Base-by-base conservation (phyloP, 1,140 invertebrate species). In the Drosophila parabipectinata region DNA sequence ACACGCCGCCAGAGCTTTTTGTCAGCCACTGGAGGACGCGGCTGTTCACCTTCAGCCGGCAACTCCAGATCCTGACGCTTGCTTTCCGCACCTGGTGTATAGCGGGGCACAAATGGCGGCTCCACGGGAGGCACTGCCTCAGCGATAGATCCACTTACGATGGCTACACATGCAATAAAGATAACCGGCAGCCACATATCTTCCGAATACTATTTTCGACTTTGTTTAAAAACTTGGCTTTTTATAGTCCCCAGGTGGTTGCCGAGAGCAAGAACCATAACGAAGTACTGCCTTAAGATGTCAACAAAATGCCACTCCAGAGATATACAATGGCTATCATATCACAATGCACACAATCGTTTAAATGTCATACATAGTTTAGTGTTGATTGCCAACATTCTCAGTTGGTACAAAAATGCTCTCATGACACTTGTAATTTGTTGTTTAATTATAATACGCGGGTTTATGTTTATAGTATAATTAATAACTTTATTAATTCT, bases 1-100 rank as follows among this genome's bases (percentile, higher is more conserved):
- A 77, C 45, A 2, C 83, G 79, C 26, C 79, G 76, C 83, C 83
- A 89, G 28, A 79, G 79, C 1, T 79, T 77, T 37, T 75, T 56
- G 10, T 67, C 12, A 28, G 34, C 15, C 5, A 39, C 37, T 4
- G 12, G 10, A 3, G 39, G 52, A 18, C 59, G 56, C 28, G 50
- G 47, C 24, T 30, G 5, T 37, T 60, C 37, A 1, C 12, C 48
- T 5, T 67, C 9, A 8, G 64, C 51, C 4, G 63, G 44, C 34
- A 72, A 14, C 3, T 73, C 60, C 15, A 56, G 48, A 8, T 83
- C 76, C 61, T 79, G 53, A 7, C 72, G 68, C 18, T 88, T 89
- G 45, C 67, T 68, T 1, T 88, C 76, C 0, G 60, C 44, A 7
- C 69, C 41, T 9, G 76, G 64, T 0, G 79, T 88, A 15, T 89